phyloP scores from a whole-genome alignment of 2,113 vertebrate genomes.

The Heloderma charlesbogerti region DNA sequence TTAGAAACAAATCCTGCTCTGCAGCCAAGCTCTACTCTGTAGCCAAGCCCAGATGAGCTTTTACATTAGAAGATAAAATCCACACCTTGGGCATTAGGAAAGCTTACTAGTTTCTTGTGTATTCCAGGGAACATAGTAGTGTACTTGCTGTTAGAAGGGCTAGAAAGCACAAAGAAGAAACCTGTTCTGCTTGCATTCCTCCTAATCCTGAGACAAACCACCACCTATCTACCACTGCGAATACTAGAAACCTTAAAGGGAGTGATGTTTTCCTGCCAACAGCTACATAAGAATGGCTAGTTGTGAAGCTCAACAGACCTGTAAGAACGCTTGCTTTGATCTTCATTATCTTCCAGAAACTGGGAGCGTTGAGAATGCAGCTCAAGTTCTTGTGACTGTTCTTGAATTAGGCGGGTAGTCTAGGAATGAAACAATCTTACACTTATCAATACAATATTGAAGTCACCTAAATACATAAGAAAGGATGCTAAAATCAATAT shows the following conservation, averaged over 20 bases:
- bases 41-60: background rate
- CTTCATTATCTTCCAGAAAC: constrained; percentile 90
- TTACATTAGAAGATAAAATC: background rate
- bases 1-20: background rate
- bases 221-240: background rate
- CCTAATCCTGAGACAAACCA: background rate
- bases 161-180: background rate
- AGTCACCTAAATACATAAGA: constrained; percentile 17
- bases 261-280: background rate
- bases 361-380: constrained; percentile 81
- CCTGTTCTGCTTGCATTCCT: background rate
- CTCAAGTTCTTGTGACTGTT: constrained; percentile 87
- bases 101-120: background rate
- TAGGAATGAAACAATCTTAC: constrained; percentile 65
- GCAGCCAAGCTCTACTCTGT: background rate
- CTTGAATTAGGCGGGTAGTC: constrained; percentile 90
- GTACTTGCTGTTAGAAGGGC: background rate
- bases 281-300: background rate
- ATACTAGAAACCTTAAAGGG: background rate
- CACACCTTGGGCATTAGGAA: background rate
- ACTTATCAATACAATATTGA: constrained; percentile 15
- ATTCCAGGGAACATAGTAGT: background rate
- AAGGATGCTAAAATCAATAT: background rate
- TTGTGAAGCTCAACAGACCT: constrained; percentile 77
- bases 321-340: constrained; percentile 90